Conservation (phyloP, 2,113 vertebrate species). For the Cochlearius cochlearius region DNA sequence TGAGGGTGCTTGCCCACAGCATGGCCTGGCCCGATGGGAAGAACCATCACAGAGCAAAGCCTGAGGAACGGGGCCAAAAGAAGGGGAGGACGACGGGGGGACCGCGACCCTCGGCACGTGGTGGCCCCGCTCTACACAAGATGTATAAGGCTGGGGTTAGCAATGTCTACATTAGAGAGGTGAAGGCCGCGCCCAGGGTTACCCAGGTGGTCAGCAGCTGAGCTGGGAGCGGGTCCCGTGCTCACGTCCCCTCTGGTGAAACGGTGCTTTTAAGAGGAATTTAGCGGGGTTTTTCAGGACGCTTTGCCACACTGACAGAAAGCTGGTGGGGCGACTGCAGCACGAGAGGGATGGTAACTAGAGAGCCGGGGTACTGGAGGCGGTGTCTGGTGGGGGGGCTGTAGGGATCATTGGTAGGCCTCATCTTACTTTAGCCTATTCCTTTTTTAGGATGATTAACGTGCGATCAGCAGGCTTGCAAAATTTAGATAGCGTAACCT, state of each 20-base stretch:
- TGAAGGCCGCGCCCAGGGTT: background rate
- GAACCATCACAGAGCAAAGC: background rate
- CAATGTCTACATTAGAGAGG: background rate
- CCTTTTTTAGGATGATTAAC: background rate
- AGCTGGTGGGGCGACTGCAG: background rate
- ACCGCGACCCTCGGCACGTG: background rate
- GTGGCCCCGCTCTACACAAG: fast-evolving
- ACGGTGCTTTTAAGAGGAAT: background rate
- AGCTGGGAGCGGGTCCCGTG: background rate
- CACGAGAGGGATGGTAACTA: background rate
- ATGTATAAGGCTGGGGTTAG: background rate
- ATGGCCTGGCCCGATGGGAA: fast-evolving
- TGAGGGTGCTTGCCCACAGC: background rate
- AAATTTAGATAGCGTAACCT: background rate
- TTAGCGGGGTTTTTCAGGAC: background rate
- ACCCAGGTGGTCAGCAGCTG: background rate
- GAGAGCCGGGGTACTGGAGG: background rate
- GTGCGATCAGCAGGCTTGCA: background rate
- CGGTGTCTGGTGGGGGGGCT: background rate
- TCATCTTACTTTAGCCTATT: background rate
- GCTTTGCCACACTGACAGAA: background rate
- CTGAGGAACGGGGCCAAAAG: background rate
- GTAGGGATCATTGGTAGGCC: background rate
- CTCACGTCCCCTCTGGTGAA: background rate
- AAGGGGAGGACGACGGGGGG: background rate